Evolutionary conservation across 2,113 vertebrate species (phyloP), one percentile per base, ranked within the genome.

Genomic region (Balaenoptera acutorostrata): DNA sequence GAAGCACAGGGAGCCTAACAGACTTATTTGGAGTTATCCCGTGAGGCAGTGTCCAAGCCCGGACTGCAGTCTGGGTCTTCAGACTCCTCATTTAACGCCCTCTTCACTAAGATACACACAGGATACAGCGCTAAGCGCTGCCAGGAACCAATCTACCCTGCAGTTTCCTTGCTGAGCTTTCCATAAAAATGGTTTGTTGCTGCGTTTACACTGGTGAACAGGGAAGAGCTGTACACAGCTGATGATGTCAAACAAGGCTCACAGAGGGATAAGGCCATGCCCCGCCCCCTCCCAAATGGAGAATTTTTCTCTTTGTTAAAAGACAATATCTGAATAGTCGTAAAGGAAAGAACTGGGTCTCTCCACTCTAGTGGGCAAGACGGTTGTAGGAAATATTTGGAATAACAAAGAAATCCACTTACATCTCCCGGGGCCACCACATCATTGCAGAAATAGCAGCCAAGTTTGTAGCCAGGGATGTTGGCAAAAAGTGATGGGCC

Each of bases 361-460:
- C 29, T 88, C 46, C 88, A 49, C n/a, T 55, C 63, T 18, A 84
- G 18, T 13, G 61, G 52, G 41, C 5, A 39, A 90, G n/a, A 57
- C 0, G 2, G 80, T 41, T 6, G 4, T 8, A 33, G 13, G 55
- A 23, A 31, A 93, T 66, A 86, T 31, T 5, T 46, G 33, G 41
- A 71, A 83, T 14, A 23, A 88, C 23, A 93, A 18, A 72, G 74
- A 94, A 95, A 81, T 95, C 31, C 86, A 99, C 99, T 99, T 98
- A 99, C 99, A 97, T 99, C 99, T 97, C 99, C 99, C 1, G 99
- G 99, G 66, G 99, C 99, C 93, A 99, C 99, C 11, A 99, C 99
- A 52, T 99, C 99, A 49, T 99, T 99, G 99, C 99, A 99, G 98
- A 99, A 99, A 97, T 99, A 99, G 98, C 99, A 99, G 97, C 99